Base-by-base conservation (phyloP, 2,113 vertebrate genomes). In the Gavialis gangeticus region DNA sequence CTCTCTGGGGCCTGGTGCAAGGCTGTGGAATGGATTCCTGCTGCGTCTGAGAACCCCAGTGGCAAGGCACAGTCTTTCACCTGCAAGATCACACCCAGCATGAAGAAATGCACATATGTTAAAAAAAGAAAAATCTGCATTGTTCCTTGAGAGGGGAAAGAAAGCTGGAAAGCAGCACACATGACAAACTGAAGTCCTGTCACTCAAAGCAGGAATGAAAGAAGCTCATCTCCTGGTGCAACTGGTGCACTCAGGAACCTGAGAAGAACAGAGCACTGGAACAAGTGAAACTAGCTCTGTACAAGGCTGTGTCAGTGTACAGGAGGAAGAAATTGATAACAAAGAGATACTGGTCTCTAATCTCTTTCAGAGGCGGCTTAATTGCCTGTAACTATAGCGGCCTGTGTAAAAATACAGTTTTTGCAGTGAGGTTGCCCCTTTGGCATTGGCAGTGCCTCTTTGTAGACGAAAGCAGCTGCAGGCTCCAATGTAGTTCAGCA, bases 401-500 rank as follows among this genome's bases (percentile, higher is more conserved):
- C 46, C 46, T 46, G 46, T 46, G 46, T 46, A 46, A 71, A 67
- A 12, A 82, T 79, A 37, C 55, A 1, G 62, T 46, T 6, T 55
- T 37, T 0, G 1, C 79, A 63, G 12, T 46, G 56, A 46, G 37
- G 27, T 4, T 24, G 66, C 27, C 12, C 10, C 21, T 76, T 73
- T 90, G 56, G 22, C 46, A 14, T 0, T 11, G 73, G 59, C 73
- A 81, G 56, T 3, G 6, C 17, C 15, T 63, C 67, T 83, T 19
- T 67, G 69, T 83, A 92, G 64, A 37, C 57, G 67, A 81, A 88
- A 90, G 63, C 84, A 83, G 90, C 82, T 95, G 90, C 84, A 91
- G 46, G 90, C 64, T 75, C 25, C 87, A 90, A 12, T 16, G 73
- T 25, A 5, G 37, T 73, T 77, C 4, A 16, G 15, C 1, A 0